Evolutionary conservation across 2,888 invertebrate species (phyloP).

Genomic region (Meliscaeva auricollis): DNA sequence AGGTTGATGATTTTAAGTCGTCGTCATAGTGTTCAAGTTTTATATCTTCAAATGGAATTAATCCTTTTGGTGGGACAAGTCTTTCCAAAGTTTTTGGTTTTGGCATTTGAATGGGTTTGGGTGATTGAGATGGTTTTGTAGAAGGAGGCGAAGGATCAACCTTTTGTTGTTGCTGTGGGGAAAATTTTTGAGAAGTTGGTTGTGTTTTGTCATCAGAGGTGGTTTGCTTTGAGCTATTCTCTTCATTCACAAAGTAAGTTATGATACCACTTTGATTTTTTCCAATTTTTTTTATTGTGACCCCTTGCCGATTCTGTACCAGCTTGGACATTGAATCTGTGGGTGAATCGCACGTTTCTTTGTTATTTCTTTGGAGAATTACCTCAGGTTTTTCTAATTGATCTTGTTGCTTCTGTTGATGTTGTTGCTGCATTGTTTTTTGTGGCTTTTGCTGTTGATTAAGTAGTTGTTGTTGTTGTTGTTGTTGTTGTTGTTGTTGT

Average conservation of each 20-base stretch:
- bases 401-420: not conserved
- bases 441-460: not conserved
- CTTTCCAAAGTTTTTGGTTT: slow-evolving; percentile 1
- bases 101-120: not conserved
- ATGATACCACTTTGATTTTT: slow-evolving; percentile 55
- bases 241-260: slow-evolving; percentile 16
- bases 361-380: not conserved
- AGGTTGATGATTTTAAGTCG: too few species aligned
- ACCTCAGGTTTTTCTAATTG: slow-evolving; percentile 9
- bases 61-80: slow-evolving; percentile 20
- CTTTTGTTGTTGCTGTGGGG: slow-evolving; percentile 41
- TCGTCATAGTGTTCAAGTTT: slow-evolving; percentile 75
- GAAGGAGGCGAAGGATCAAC: slow-evolving; percentile 10
- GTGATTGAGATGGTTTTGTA: not conserved
- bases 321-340: slow-evolving; percentile 78
- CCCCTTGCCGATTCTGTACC: slow-evolving; percentile 80
- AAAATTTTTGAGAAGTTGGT: not conserved
- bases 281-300: slow-evolving; percentile 81
- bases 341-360: slow-evolving; percentile 2
- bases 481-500: slow-evolving; percentile 22
- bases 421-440: not conserved
- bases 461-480: slow-evolving; percentile 28
- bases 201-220: slow-evolving; percentile 7
- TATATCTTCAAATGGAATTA: slow-evolving; percentile 77
- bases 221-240: not conserved